Conservation (phyloP, 2,888 invertebrate species). For the Drosophila antonietae region DNA sequence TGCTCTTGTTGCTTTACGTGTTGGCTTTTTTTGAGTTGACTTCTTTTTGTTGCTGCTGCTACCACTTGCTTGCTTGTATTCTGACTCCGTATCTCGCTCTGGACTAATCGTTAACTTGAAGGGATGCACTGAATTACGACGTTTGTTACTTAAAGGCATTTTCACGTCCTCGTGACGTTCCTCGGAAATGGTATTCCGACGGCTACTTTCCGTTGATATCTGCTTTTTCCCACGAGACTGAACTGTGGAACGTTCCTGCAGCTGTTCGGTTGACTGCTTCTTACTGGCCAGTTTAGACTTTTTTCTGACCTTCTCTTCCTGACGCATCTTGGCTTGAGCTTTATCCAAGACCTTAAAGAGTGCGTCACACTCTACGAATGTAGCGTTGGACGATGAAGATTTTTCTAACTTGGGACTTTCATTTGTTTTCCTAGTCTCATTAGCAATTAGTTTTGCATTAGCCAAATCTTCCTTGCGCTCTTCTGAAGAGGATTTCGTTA, state of each 20-base stretch:
- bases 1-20: constrained; percentile 16
- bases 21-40: constrained; percentile 14
- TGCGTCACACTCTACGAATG: constrained; percentile 56
- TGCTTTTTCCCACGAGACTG: constrained; percentile 20
- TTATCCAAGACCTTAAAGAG: constrained; percentile 63
- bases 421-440: neutral
- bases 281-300: constrained; percentile 41
- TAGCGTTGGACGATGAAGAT: neutral
- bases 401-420: constrained; percentile 27
- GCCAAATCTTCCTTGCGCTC: neutral
- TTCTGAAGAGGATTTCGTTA: neutral
- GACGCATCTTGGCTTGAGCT: constrained; percentile 42
- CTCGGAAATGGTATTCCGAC: constrained; percentile 38
- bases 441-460: neutral
- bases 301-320: constrained; percentile 60
- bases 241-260: constrained; percentile 2
- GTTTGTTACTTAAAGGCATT: constrained; percentile 28
- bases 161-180: constrained; percentile 33
- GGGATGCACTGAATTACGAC: constrained; percentile 56
- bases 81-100: constrained; percentile 5
- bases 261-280: constrained; percentile 19
- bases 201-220: constrained; percentile 12
- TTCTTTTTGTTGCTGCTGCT: constrained; percentile 25
- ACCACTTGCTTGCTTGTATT: constrained; percentile 20
- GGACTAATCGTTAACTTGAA: constrained; percentile 45